A percentile compares a stretch with the other conserved stretches of the same genome.
Evolutionary conservation across 2,113 vertebrate species (phyloP).

Genomic region (Catagonus wagneri): DNA sequence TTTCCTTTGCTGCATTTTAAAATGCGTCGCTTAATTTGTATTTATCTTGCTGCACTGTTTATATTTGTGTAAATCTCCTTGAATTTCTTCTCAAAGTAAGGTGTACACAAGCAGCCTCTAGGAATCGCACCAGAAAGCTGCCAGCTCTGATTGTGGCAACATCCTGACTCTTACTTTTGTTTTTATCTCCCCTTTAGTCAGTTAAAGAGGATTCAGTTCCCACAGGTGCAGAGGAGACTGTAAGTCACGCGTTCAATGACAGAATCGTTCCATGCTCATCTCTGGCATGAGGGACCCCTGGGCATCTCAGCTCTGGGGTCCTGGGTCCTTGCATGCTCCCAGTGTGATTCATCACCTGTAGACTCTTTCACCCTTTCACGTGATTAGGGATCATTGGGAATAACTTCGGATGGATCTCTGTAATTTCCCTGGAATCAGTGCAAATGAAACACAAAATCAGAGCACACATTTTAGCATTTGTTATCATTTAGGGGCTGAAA

Average conservation of each 20-base stretch:
- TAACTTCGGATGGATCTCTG: not conserved
- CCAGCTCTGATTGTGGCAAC: not conserved
- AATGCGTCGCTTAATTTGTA: not conserved
- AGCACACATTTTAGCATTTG: accelerated
- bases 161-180: slow-evolving; percentile 55
- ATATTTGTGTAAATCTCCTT: not conserved
- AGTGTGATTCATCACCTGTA: not conserved
- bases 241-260: slow-evolving; percentile 38
- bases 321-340: not conserved
- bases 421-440: not conserved
- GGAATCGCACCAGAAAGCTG: not conserved
- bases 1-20: not conserved
- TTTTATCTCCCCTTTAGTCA: slow-evolving; percentile 72
- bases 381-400: not conserved
- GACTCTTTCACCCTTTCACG: slow-evolving; percentile 59
- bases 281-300: not conserved
- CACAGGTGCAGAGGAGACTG: slow-evolving; percentile 71
- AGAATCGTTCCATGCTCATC: slow-evolving; percentile 56
- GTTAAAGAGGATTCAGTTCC: slow-evolving; percentile 71
- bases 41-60: not conserved
- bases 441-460: not conserved
- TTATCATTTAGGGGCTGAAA: slow-evolving; percentile 52
- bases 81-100: not conserved
- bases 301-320: not conserved
- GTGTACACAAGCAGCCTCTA: no score